phyloP scores from a whole-genome alignment of 2,797 vertebrate species.

The Tokudaia muenninki region DNA sequence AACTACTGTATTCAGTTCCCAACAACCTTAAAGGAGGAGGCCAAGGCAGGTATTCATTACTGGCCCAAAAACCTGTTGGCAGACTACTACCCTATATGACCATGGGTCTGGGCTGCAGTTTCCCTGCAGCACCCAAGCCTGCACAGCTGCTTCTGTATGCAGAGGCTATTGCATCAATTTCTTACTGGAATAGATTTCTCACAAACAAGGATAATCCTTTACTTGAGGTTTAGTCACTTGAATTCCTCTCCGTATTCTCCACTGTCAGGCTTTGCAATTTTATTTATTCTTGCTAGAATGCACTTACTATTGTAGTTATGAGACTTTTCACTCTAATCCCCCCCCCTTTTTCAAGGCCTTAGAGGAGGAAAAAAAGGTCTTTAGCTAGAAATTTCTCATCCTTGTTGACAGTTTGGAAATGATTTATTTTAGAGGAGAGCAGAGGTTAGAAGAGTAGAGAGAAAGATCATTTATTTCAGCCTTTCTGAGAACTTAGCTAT shows the following conservation, averaged over 20 bases:
- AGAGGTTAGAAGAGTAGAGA: slow-evolving; percentile 61
- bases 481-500: slow-evolving; percentile 58
- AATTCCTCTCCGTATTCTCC: slow-evolving; percentile 75
- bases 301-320: slow-evolving; percentile 60
- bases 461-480: slow-evolving; percentile 59
- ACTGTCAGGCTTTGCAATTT: slow-evolving; percentile 72
- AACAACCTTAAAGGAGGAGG: slow-evolving; percentile 18
- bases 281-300: slow-evolving; percentile 77
- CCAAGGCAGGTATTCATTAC: background rate
- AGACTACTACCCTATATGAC: background rate
- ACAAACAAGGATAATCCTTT: slow-evolving; percentile 74
- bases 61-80: background rate
- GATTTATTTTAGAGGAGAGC: slow-evolving; percentile 62
- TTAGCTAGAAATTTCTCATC: slow-evolving; percentile 72
- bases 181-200: slow-evolving; percentile 63
- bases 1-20: slow-evolving; percentile 27
- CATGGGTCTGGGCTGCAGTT: background rate
- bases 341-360: slow-evolving; percentile 37
- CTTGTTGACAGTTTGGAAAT: slow-evolving; percentile 67
- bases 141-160: slow-evolving; percentile 7
- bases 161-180: slow-evolving; percentile 50
- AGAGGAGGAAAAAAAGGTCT: slow-evolving; percentile 56
- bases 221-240: slow-evolving; percentile 76
- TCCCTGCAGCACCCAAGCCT: background rate
- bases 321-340: slow-evolving; percentile 63